Conservation (phyloP, 2,113 vertebrate species). For the Elachura formosa region DNA sequence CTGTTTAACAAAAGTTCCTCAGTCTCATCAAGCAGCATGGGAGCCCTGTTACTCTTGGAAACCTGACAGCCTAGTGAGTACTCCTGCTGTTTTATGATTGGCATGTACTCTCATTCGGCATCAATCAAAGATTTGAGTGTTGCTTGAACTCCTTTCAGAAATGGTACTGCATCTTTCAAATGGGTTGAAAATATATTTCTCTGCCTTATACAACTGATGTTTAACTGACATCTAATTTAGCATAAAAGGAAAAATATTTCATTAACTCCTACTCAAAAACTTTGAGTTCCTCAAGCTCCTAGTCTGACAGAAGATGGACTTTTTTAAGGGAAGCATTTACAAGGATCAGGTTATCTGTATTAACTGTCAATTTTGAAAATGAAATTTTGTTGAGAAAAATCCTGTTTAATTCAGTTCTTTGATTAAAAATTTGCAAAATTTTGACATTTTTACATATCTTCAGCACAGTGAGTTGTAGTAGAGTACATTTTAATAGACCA, state of each 20-base stretch:
- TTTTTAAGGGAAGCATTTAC: neutral
- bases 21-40: conserved; percentile 9
- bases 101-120: neutral
- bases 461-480: neutral
- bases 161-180: neutral
- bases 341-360: neutral
- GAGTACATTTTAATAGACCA: neutral
- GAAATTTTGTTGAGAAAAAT: neutral
- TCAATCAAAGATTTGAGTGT: neutral
- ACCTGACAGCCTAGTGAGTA: neutral
- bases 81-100: conserved; percentile 11
- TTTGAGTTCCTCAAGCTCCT: neutral
- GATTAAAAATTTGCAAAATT: neutral
- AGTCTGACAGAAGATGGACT: neutral
- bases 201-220: neutral
- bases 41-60: neutral
- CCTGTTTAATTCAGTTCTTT: neutral
- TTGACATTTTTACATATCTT: neutral
- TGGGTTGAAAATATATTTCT: neutral
- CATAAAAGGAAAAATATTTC: neutral
- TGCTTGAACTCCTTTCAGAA: neutral
- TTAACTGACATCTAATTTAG: conserved; percentile 22
- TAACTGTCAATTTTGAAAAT: neutral
- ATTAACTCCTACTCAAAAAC: neutral
- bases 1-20: neutral